Evolutionary conservation across 2,113 vertebrate genomes (phyloP), one percentile per base, ranked within the genome.

Genomic region (Egretta garzetta): DNA sequence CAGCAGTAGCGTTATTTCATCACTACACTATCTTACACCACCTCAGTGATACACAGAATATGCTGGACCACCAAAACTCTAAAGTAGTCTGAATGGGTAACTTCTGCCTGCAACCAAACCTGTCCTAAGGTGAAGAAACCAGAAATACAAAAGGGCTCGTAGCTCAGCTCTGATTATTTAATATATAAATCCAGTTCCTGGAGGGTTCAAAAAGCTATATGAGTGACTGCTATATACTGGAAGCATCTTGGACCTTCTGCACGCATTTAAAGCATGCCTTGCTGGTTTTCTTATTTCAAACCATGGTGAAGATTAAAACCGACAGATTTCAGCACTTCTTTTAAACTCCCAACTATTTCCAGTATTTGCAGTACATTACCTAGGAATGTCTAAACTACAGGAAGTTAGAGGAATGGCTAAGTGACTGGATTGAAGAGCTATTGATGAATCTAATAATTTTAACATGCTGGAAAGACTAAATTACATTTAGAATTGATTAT

Each of bases 391-490:
- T 68, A 71, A 83, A 71, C 22, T 67, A 82, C 10, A 50, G 19
- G 16, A 72, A 72, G 9, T 52, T 93, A 93, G 28, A 95, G 60
- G 23, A 92, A 95, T n/a, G 59, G 58, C 55, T 53, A 86, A 87
- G 37, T 94, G 83, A 94, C 75, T 95, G 59, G 62, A 74, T 27
- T 87, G 93, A 95, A 97, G 92, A 81, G 74, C 45, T 87, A 93
- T 41, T 52, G 95, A 92, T 83, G n/a, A 87, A 95, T 89, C 90
- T 93, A 97, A 86, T 85, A 85, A 96, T 94, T 93, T 76, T 68
- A 95, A 63, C 52, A 79, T 62, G 27, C 18, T 13, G 7, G 23
- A 33, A 73, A 45, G 7, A 77, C 80, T 33, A 82, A 55, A 62
- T 64, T 64, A 47, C 12, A 39, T 43, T 64, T 60, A 16, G 37